Percentiles rank a stretch among this genome's conserved stretches.
Evolutionary conservation across 37 sponge, comb jelly and placozoan genomes (phyloP).

Genomic region (Spongia lamella): DNA sequence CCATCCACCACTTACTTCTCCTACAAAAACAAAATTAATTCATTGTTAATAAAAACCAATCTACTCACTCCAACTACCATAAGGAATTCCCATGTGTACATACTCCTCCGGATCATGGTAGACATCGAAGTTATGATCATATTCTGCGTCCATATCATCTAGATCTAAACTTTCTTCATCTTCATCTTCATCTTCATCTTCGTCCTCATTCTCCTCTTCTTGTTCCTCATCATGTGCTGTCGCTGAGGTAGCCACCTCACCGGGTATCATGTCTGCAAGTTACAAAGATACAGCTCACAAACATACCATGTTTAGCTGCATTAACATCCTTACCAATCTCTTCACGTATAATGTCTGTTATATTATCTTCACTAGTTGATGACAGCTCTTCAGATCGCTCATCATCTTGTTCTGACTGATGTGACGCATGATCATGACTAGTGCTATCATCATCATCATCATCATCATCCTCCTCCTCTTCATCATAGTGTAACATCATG

Average conservation of each 20-base stretch:
- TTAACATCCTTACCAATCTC: too few relatives aligned
- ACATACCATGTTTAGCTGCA: too few relatives aligned
- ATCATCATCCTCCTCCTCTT: slow-evolving; percentile 1
- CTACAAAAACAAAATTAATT: too few relatives aligned
- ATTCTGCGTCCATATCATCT: slow-evolving; percentile 62
- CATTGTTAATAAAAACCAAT: too few relatives aligned
- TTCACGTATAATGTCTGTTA: background rate
- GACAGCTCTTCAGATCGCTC: too few relatives aligned
- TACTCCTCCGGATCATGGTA: slow-evolving; percentile 53
- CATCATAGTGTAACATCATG: slow-evolving; percentile 20
- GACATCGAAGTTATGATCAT: slow-evolving; percentile 65
- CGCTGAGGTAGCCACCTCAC: too few relatives aligned
- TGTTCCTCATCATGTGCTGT: slow-evolving; percentile 45
- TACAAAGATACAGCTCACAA: too few relatives aligned
- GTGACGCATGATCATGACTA: too few relatives aligned
- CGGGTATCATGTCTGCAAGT: background rate
- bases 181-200: slow-evolving; percentile 57
- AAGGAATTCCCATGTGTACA: slow-evolving; percentile 33
- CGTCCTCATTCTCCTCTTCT: slow-evolving; percentile 51
- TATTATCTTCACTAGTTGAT: too few relatives aligned
- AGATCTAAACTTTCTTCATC: slow-evolving; percentile 51
- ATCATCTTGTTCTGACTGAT: background rate
- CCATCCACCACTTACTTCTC: too few relatives aligned
- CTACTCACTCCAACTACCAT: background rate
- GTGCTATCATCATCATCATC: slow-evolving; percentile 3